These are phyloP conservation scores for Acanthiza pusilla DNA, from an alignment of 2,797 vertebrate genomes.

Conservation along the genomic window DNA sequence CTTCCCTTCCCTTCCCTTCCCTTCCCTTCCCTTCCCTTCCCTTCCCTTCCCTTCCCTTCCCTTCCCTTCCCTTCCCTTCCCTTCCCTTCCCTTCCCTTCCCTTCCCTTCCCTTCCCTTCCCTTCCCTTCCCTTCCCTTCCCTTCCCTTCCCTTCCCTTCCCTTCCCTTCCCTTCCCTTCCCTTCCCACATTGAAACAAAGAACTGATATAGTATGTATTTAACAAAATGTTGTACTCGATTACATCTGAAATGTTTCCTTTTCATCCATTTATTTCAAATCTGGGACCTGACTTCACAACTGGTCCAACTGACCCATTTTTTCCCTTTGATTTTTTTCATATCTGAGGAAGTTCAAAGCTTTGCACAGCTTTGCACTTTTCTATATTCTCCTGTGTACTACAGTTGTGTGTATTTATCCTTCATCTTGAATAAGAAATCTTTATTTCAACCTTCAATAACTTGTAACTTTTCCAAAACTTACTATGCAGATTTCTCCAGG, in stretches of 20 bases:
- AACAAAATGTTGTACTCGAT: background rate
- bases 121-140: background rate
- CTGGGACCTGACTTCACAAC: background rate
- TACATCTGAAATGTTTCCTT: background rate
- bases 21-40: no score
- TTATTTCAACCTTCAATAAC: background rate
- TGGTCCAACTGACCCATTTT: background rate
- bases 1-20: background rate
- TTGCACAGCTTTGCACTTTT: background rate
- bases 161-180: background rate
- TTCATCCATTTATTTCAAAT: background rate
- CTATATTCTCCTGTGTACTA: background rate
- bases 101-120: background rate
- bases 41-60: background rate
- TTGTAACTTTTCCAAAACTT: background rate
- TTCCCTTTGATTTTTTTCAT: background rate
- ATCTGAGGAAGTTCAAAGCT: background rate
- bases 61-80: background rate
- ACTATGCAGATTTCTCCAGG: background rate
- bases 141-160: no score
- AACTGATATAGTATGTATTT: background rate
- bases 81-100: background rate
- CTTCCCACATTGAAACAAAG: background rate
- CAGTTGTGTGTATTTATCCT: background rate
- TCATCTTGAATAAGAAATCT: background rate